These are phyloP conservation scores for Troglohyphantes excavatus DNA, from an alignment of 2,888 invertebrate genomes.

Conservation along the genomic window DNA sequence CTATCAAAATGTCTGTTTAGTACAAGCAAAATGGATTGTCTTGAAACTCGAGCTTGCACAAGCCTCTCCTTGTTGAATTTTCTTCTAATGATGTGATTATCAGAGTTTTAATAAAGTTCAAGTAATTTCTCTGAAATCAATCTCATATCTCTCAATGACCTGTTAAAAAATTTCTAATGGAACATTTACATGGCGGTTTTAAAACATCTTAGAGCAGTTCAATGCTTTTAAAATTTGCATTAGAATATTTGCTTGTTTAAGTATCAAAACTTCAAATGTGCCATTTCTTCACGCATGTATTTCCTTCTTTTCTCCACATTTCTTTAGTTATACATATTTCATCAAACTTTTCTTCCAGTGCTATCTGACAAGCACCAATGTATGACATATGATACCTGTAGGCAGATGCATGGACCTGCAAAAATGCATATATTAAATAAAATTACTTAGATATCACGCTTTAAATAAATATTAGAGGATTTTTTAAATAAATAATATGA, in stretches of 20 bases:
- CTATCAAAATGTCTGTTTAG: background rate
- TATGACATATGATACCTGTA: slow-evolving; percentile 86
- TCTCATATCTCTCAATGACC: background rate
- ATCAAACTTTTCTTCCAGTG: slow-evolving; percentile 83
- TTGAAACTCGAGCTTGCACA: background rate
- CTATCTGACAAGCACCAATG: slow-evolving; percentile 85
- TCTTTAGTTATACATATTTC: slow-evolving; percentile 81
- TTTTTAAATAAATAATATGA: background rate
- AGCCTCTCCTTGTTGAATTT: background rate
- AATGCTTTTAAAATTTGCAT: background rate
- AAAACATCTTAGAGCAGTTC: background rate
- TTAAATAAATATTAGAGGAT: no score
- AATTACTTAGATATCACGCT: slow-evolving; percentile 39
- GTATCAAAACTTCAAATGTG: slow-evolving; percentile 77
- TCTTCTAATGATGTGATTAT: background rate
- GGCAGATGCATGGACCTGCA: slow-evolving; percentile 85
- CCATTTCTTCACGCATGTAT: slow-evolving; percentile 80
- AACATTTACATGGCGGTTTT: background rate
- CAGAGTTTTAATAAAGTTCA: background rate
- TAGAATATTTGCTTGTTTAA: background rate
- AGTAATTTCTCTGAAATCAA: no score
- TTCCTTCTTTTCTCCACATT: slow-evolving; percentile 81
- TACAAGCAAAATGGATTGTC: background rate
- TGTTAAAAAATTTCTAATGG: background rate
- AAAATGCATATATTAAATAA: background rate